These are phyloP conservation scores for Lasioglossum oenotherae DNA, from an alignment of 2,888 invertebrate species.

Conservation along the genomic window DNA sequence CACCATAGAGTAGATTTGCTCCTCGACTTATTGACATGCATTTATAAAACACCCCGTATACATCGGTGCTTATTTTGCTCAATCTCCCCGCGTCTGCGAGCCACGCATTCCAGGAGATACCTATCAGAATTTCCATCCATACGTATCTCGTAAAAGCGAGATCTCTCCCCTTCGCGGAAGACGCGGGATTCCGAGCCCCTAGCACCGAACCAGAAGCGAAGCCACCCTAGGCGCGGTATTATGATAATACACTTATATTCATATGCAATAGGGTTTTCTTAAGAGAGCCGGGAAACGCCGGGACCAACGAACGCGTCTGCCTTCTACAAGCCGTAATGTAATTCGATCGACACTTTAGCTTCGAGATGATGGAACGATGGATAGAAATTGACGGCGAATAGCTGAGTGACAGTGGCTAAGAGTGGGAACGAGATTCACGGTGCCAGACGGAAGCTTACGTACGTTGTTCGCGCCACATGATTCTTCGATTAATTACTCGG, in stretches of 20 bases:
- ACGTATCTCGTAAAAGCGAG: constrained; percentile 66
- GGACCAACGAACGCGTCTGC: constrained; percentile 66
- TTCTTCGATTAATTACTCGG: constrained; percentile 71
- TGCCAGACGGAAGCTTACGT: constrained; percentile 42
- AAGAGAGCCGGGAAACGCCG: constrained; percentile 33
- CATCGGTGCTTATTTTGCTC: constrained; percentile 52
- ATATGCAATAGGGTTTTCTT: constrained; percentile 76
- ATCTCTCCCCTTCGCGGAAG: constrained; percentile 37
- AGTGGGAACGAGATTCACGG: constrained; percentile 11
- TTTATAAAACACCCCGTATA: constrained; percentile 9
- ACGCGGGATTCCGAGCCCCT: constrained; percentile 72
- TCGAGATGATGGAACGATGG: constrained; percentile 72
- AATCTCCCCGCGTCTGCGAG: constrained; percentile 49
- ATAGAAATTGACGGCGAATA: constrained; percentile 69
- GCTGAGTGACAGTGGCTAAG: constrained; percentile 51
- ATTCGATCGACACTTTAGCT: constrained; percentile 77
- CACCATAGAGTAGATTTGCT: neutral
- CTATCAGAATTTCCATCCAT: constrained; percentile 64
- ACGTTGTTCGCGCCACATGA: constrained; percentile 54
- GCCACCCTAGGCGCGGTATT: constrained; percentile 75
- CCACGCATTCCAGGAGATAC: constrained; percentile 54
- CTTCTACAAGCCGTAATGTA: constrained; percentile 70
- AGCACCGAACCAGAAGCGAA: constrained; percentile 68
- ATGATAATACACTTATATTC: constrained; percentile 83
- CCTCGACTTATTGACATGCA: neutral